Evolutionary conservation across 2,888 invertebrate genomes (phyloP), one percentile per base, ranked within the genome.

Genomic region (Dynastes tityus): DNA sequence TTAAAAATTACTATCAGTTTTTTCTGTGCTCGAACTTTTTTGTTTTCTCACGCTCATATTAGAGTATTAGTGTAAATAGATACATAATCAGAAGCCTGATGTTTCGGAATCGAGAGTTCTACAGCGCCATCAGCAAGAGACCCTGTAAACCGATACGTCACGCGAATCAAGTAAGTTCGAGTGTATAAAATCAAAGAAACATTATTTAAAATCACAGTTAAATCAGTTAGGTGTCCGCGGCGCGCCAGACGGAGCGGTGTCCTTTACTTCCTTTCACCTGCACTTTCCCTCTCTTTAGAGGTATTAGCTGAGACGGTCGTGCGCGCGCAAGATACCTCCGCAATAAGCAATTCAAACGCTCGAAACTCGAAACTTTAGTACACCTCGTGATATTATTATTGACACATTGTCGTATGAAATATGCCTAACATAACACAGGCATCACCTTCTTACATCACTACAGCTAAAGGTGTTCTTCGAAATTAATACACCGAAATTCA

Each of bases 261-360:
- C 82, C 81, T 82, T 80, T 82, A 76, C 77, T 83, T 84, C 83
- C 83, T 84, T 84, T 84, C 83, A 84, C 83, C 82, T 81, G 79
- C 81, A 84, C 83, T 84, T 84, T 84, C 83, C 83, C 83, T 84
- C 83, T 84, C 83, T 84, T 81, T 82, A 78, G 80, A 79, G 79
- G 78, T 79, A 81, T 80, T 71, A 63, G 61, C 63, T 81, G 80
- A 83, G 82, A 82, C 79, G 79, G 79, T 79, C 70, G 79, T 82
- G 83, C 83, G 83, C 83, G 83, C 83, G 83, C 82, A 80, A 75
- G 53, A 78, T 79, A 77, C 79, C 79, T 78, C 45, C 22, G 80
- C 81, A 82, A 82, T 82, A 80, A 74, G 77, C 81, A 78, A 80
- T 81, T 80, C 81, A 82, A 80, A 82, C 61, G 27, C 71, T 80